phyloP scores from a whole-genome alignment of 1,140 invertebrate genomes.

The Saccostrea glomerata region DNA sequence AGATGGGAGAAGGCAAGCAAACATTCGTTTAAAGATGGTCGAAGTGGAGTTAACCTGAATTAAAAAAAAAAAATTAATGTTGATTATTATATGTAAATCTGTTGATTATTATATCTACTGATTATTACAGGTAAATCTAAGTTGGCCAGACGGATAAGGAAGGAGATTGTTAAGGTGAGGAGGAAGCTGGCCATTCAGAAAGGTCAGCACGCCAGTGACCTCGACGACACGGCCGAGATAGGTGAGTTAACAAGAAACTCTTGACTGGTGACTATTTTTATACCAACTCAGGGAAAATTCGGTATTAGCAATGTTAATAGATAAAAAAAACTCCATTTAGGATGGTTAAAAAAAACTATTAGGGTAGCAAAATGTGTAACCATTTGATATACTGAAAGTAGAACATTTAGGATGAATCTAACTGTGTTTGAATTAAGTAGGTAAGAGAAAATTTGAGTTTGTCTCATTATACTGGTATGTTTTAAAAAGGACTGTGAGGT shows the following conservation, averaged over 20 bases:
- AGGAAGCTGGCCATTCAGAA: slow-evolving; percentile 77
- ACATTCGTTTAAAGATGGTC: no score
- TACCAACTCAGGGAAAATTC: no score
- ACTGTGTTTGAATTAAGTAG: no score
- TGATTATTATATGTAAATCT: not conserved
- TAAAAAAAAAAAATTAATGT: no score
- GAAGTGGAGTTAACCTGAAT: not conserved
- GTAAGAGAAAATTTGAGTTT: no score
- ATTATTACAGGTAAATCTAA: slow-evolving; percentile 69
- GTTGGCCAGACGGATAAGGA: slow-evolving; percentile 72
- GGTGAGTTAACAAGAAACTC: slow-evolving; percentile 50
- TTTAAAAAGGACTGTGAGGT: not conserved
- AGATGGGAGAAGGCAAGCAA: no score
- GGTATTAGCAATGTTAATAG: no score
- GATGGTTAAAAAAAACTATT: no score
- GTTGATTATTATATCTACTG: not conserved
- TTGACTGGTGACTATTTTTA: not conserved
- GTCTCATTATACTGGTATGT: no score
- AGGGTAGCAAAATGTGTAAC: not conserved
- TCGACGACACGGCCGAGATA: slow-evolving; percentile 73
- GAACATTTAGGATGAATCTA: no score
- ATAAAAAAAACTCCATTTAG: no score
- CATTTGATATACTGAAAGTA: not conserved
- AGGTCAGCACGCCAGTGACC: slow-evolving; percentile 70
- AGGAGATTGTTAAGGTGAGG: slow-evolving; percentile 78